A percentile compares a stretch with the other conserved stretches of the same genome.
These are phyloP conservation scores for Cynopterus sphinx DNA, from an alignment of 2,797 vertebrate genomes.

Conservation along the genomic window DNA sequence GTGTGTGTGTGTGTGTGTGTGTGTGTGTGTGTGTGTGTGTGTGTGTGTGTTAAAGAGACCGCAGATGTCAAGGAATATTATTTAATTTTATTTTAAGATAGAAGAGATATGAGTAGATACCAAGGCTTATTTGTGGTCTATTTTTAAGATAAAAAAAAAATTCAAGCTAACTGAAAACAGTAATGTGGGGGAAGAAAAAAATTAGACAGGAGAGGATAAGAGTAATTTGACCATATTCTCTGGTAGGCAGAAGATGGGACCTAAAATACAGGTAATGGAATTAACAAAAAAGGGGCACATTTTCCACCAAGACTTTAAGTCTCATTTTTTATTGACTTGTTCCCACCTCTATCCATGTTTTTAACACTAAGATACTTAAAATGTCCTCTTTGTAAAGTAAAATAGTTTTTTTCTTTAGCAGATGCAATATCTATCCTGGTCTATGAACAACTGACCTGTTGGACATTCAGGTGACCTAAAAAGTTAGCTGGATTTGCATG, in stretches of 20 bases:
- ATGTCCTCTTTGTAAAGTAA: background rate
- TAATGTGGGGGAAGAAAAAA: background rate
- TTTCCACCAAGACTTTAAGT: background rate
- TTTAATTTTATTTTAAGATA: background rate
- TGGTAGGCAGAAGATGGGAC: background rate
- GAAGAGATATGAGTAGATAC: background rate
- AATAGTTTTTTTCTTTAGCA: background rate
- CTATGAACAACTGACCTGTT: background rate
- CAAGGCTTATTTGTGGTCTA: background rate
- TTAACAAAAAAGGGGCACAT: background rate
- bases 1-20: background rate
- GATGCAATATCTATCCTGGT: background rate
- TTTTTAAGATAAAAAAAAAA: conserved; percentile 27
- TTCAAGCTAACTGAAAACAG: background rate
- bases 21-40: background rate
- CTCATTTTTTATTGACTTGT: background rate
- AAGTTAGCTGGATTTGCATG: background rate
- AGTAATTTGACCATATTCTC: background rate
- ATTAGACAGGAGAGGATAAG: background rate
- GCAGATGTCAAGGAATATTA: background rate
- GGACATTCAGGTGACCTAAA: background rate
- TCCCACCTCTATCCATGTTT: background rate
- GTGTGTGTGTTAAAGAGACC: background rate
- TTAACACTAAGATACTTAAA: background rate
- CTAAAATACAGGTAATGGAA: background rate